Percentiles rank a stretch among this genome's conserved stretches.
phyloP scores from a whole-genome alignment of 2,113 vertebrate genomes.

The Dolichotis patagonum region DNA sequence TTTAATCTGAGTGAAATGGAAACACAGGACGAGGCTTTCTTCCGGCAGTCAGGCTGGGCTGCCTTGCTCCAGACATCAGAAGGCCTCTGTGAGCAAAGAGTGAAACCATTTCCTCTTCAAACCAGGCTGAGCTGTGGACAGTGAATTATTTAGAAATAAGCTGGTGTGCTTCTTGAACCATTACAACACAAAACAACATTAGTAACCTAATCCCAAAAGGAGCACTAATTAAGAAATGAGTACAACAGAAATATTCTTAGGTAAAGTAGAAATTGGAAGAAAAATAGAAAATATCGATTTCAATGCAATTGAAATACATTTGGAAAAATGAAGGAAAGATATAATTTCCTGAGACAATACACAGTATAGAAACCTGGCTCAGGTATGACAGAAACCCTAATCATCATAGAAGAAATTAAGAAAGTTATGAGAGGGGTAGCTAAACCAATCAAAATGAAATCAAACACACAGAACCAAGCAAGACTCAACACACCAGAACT shows the following conservation, averaged over 20 bases:
- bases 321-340: constrained; percentile 6
- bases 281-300: background rate
- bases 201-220: background rate
- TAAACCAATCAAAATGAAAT: background rate
- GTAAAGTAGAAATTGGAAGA: background rate
- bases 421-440: background rate
- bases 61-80: background rate
- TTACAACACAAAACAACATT: constrained; percentile 20
- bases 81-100: background rate
- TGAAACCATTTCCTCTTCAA: background rate
- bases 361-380: background rate
- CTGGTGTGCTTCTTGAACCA: background rate
- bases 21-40: background rate
- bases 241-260: background rate
- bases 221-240: background rate
- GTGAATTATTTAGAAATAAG: constrained; percentile 28
- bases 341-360: background rate
- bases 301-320: background rate
- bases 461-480: background rate
- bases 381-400: constrained; percentile 15
- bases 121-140: background rate
- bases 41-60: background rate
- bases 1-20: background rate
- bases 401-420: background rate
- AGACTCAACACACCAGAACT: background rate